These are phyloP conservation scores for Silurus asotus DNA, from an alignment of 2,113 vertebrate species.

Conservation along the genomic window DNA sequence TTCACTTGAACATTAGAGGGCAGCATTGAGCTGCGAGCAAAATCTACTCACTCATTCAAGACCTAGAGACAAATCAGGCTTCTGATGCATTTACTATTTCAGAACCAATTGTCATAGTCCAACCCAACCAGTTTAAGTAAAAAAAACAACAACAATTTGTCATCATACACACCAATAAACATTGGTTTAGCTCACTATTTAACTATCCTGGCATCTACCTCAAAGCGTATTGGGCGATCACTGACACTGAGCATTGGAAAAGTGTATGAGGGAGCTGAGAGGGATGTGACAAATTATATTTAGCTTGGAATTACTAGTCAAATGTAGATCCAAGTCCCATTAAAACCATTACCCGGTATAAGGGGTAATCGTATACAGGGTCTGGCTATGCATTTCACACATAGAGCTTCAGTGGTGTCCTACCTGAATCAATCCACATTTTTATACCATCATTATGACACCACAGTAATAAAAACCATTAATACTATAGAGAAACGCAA, in stretches of 20 bases:
- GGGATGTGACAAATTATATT: background rate
- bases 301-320: background rate
- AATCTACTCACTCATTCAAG: background rate
- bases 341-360: too few relatives aligned
- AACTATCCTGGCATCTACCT: conserved; percentile 1
- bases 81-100: background rate
- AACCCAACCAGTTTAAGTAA: background rate
- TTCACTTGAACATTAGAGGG: conserved; percentile 42
- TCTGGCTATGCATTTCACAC: too few relatives aligned
- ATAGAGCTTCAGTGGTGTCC: too few relatives aligned
- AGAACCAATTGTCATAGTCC: background rate
- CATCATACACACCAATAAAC: conserved; percentile 16
- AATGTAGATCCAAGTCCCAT: background rate
- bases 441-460: too few relatives aligned
- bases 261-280: background rate
- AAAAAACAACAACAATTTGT: too few relatives aligned
- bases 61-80: background rate
- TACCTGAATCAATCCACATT: too few relatives aligned
- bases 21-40: conserved; percentile 35
- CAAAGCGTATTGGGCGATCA: background rate
- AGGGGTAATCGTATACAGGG: too few relatives aligned
- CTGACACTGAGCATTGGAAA: background rate
- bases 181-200: background rate
- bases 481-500: too few relatives aligned
- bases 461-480: too few relatives aligned